Evolutionary conservation across 2,113 vertebrate genomes (phyloP), one percentile per base, ranked within the genome.

Genomic region (Mellivora capensis): DNA sequence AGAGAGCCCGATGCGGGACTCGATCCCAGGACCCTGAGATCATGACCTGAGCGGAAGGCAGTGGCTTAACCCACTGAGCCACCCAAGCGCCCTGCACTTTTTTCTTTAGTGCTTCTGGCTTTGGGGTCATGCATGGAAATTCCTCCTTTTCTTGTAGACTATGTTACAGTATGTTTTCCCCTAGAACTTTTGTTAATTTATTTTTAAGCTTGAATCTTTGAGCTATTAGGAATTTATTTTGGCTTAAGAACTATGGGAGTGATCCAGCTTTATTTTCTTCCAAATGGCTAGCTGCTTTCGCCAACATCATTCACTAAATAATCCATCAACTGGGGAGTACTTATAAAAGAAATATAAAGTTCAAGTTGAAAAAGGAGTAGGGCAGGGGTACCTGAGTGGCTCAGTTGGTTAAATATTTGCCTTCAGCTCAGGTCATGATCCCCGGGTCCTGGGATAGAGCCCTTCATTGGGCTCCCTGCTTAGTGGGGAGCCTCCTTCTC

Each of bases 221-320:
- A 72, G 80, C 44, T 21, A 74, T 79, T 85, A 80, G 39, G 9
- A 80, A 84, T 31, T 90, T 93, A 90, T 72, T 90, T 85, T 90
- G 42, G 59, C 39, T 91, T 87, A 69, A 96, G 17, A n/a, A 89
- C 61, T 79, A 29, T 25, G 69, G 18, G 23, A 71, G 31, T 27
- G 31, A 95, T 47, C n/a, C n/a, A 95, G 54, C 31, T 93, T 85
- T 83, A 34, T 85, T 85, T 85, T 80, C 59, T 89, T 85, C 76
- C 52, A 57, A 83, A 47, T 57, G 71, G 54, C 86, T 54, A 34
- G 25, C 37, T 59, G 64, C 12, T 72, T 96, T 89, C 76, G 15
- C 67, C 57, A 91, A 81, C 12, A 94, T 42, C 47, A 83, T 71
- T 91, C 52, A 71, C 47, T 84, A 79, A 89, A 72, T 71, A 80